Evolutionary conservation across 2,888 invertebrate species (phyloP).

Genomic region (Acholoe squamosa): DNA sequence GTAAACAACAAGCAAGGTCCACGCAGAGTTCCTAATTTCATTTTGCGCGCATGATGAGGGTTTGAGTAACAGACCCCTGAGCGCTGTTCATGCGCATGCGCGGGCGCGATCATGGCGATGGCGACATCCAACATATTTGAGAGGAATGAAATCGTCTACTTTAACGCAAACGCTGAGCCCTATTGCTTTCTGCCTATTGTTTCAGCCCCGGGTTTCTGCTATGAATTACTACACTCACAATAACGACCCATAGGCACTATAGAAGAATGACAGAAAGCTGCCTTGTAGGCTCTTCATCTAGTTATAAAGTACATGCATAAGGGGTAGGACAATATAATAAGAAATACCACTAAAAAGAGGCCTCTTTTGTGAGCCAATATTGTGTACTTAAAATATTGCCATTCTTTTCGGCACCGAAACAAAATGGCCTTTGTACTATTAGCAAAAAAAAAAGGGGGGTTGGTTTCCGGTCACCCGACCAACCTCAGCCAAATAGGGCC

Average conservation of each 20-base stretch:
- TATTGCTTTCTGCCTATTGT: not conserved
- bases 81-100: constrained; percentile 17
- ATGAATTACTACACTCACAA: not conserved
- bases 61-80: too few relatives aligned
- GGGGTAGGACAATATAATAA: not conserved
- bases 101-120: not conserved
- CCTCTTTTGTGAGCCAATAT: not conserved
- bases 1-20: too few relatives aligned
- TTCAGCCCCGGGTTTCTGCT: not conserved
- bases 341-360: not conserved
- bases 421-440: not conserved
- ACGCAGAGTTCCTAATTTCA: too few relatives aligned
- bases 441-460: too few relatives aligned
- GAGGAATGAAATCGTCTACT: not conserved
- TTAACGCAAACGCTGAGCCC: not conserved
- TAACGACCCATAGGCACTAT: not conserved
- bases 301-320: not conserved
- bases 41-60: too few relatives aligned
- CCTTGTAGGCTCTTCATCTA: not conserved
- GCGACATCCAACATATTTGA: not conserved
- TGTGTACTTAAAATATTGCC: not conserved
- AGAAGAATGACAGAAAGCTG: not conserved
- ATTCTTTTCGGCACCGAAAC: not conserved
- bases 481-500: too few relatives aligned
- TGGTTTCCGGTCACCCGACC: too few relatives aligned